These are phyloP conservation scores for Andrena minutula DNA, from an alignment of 2,888 invertebrate genomes.

Conservation along the genomic window DNA sequence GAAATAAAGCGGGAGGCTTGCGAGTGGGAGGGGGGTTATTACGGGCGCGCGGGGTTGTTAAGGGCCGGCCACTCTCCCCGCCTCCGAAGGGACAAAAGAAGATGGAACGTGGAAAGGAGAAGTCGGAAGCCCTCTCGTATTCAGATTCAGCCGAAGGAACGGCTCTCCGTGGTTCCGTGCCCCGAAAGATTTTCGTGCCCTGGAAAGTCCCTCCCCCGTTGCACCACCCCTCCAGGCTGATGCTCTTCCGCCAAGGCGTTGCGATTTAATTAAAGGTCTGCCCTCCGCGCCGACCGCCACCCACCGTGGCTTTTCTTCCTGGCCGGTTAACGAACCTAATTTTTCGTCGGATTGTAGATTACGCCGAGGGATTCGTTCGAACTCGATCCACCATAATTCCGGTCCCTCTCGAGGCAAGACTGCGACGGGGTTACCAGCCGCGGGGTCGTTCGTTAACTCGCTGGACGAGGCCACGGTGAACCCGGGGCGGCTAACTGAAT, in stretches of 20 bases:
- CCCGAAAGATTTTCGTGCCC: constrained; percentile 54
- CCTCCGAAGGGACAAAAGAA: constrained; percentile 29
- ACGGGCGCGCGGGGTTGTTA: constrained; percentile 46
- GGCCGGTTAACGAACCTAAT: constrained; percentile 73
- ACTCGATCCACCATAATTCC: constrained; percentile 68
- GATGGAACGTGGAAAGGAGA: constrained; percentile 9
- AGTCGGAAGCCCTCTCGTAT: constrained; percentile 26
- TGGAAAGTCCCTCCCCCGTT: constrained; percentile 19
- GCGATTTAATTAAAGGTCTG: constrained; percentile 71
- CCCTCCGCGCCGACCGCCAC: not conserved
- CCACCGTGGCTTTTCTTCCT: constrained; percentile 57
- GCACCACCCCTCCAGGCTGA: not conserved
- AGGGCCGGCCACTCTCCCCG: constrained; percentile 29
- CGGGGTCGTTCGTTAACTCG: constrained; percentile 58
- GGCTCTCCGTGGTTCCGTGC: not conserved
- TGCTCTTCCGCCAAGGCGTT: constrained; percentile 55
- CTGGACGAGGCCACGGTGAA: constrained; percentile 11
- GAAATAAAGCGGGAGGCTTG: constrained; percentile 67
- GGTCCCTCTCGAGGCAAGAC: constrained; percentile 31
- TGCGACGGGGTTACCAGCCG: constrained; percentile 21
- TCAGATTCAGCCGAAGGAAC: constrained; percentile 20
- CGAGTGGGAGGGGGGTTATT: constrained; percentile 36
- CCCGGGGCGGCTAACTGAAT: constrained; percentile 61
- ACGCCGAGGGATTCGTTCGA: constrained; percentile 63
- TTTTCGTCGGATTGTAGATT: constrained; percentile 73